A percentile compares a stretch with the other conserved stretches of the same genome.
Evolutionary conservation across 1,140 invertebrate species (phyloP).

Genomic region (Globodera rostochiensis): DNA sequence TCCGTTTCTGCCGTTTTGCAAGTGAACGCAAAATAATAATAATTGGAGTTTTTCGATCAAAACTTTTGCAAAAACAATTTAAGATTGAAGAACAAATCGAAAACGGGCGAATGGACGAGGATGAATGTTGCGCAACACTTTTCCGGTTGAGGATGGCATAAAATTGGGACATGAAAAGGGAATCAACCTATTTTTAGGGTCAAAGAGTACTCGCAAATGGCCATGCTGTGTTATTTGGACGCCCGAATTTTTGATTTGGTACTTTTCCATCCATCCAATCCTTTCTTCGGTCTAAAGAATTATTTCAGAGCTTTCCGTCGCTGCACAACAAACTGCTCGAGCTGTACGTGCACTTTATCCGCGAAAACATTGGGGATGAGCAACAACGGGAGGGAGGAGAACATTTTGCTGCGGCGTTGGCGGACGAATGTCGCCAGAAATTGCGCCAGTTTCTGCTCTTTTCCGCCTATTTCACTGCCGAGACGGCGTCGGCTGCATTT

Average conservation of each 20-base stretch:
- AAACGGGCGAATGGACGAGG: neutral
- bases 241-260: constrained; percentile 5
- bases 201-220: neutral
- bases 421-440: constrained; percentile 1
- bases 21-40: neutral
- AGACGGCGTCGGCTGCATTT: neutral
- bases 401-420: no score
- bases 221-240: constrained; percentile 17
- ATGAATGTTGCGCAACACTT: constrained; percentile 14
- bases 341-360: constrained; percentile 5
- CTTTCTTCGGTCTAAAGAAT: neutral
- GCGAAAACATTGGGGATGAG: neutral
- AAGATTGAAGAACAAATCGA: constrained; percentile 16
- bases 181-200: constrained; percentile 7
- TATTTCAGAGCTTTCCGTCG: neutral
- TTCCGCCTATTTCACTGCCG: constrained; percentile 3
- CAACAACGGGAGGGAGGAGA: neutral
- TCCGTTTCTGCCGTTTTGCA: neutral
- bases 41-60: neutral
- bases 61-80: neutral
- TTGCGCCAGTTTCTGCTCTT: constrained; percentile 26
- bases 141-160: neutral
- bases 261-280: neutral
- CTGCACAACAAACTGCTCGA: constrained; percentile 18
- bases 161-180: neutral